These are phyloP conservation scores for Epicampocera succincta DNA, from an alignment of 2,888 invertebrate genomes.

Conservation along the genomic window DNA sequence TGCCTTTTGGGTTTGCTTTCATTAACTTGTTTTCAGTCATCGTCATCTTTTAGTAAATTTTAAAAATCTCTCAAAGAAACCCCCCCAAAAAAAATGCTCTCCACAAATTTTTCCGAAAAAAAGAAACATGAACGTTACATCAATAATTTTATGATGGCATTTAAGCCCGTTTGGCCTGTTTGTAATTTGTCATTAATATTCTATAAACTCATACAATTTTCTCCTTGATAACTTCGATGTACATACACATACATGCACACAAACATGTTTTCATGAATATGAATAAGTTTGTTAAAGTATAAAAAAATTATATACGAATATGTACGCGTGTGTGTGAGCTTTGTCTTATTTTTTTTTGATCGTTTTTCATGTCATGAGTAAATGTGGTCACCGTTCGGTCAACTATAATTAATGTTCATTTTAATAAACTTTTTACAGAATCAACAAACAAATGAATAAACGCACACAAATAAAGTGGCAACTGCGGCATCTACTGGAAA, in stretches of 20 bases:
- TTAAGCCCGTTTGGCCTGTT: conserved; percentile 33
- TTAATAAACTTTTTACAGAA: conserved; percentile 54
- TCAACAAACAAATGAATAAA: conserved; percentile 28
- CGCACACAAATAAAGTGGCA: conserved; percentile 43
- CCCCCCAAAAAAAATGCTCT: no score
- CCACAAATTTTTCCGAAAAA: not conserved
- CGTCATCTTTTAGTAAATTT: no score
- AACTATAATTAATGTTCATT: conserved; percentile 66
- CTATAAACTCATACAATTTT: conserved; percentile 11
- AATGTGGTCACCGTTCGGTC: conserved; percentile 66
- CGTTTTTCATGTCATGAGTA: conserved; percentile 61
- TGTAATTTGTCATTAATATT: conserved; percentile 35
- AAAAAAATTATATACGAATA: no score
- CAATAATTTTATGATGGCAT: conserved; percentile 17
- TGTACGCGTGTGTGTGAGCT: not conserved
- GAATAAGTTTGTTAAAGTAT: no score
- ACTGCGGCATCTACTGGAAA: conserved; percentile 17
- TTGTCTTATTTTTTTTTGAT: conserved; percentile 14
- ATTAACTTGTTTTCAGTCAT: no score
- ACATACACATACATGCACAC: no score
- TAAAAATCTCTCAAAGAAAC: no score
- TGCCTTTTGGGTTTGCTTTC: no score
- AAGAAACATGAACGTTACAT: not conserved
- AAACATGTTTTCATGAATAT: no score
- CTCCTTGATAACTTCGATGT: no score